Base-by-base conservation (phyloP, 2,113 vertebrate genomes). In the Tyto alba region DNA sequence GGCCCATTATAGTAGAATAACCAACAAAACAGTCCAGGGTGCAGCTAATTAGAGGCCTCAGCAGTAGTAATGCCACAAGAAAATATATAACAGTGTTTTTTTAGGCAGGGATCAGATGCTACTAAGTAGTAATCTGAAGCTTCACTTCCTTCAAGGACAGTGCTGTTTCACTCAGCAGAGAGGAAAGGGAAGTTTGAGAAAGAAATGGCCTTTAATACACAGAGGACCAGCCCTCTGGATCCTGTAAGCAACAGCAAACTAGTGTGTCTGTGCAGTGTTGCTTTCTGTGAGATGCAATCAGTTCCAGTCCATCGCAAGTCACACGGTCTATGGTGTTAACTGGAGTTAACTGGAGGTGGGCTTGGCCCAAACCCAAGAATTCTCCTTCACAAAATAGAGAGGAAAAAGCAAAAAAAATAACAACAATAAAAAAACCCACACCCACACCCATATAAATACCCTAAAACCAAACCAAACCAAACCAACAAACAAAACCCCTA, bases 141-240 rank as follows among this genome's bases (percentile, higher is more conserved):
- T 76, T 89, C 50, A 71, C 67, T 93, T 96, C 85, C 90, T 91
- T 71, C 67, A 88, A 62, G 50, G 45, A 80, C 50, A 57, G 67
- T 48, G 22, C 41, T 90, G 38, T 94, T 88, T 91, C 82, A 90
- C 23, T 85, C 38, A 85, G 47, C 75, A 86, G 75, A 79, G 74
- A 85, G 82, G 90, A 96, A 96, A 94, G 32, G 67, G 95, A 96
- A 94, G 71, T 94, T 45, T 94, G 74, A 90, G 59, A 88, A 85
- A 88, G 43, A 90, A 93, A 55, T 55, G 59, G 6, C 48, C 73
- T 91, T 88, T 91, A 66, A 91, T 55, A 71, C 32, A 50, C 32
- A 73, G 25, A 88, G 30, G 32, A 88, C 91, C 85, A 90, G 41
- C 10, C 20, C 43, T 66, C 75, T 72, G 66, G 81, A 95, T 76